phyloP scores from a whole-genome alignment of 2,113 vertebrate species.

The Microtus richardsoni region DNA sequence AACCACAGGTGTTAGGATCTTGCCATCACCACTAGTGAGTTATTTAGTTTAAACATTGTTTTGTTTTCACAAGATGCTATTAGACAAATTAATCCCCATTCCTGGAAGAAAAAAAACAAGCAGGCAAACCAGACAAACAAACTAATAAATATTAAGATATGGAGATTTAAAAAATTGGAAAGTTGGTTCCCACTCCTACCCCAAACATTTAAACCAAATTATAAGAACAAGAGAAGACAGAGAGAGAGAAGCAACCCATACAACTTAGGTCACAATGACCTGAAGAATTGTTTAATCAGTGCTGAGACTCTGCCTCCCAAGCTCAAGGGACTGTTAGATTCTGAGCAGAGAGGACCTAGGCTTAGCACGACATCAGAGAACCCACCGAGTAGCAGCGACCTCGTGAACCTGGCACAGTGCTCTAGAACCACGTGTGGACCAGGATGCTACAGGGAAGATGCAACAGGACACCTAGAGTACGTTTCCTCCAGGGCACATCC shows the following conservation, averaged over 20 bases:
- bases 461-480: fast-evolving
- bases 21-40: not conserved
- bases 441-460: not conserved
- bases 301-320: not conserved
- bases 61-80: not conserved
- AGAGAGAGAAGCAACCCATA: not conserved
- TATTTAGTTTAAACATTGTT: not conserved
- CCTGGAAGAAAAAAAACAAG: too few species aligned
- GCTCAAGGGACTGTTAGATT: not conserved
- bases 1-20: not conserved
- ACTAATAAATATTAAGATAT: not conserved
- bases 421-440: not conserved
- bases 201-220: not conserved
- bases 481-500: not conserved
- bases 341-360: not conserved
- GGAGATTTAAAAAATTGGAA: not conserved
- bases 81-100: not conserved
- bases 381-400: not conserved
- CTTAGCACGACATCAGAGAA: not conserved
- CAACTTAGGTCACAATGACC: not conserved
- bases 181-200: not conserved
- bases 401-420: not conserved
- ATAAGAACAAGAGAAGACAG: not conserved
- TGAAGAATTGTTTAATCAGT: not conserved
- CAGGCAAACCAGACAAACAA: too few species aligned